Evolutionary conservation across 2,888 invertebrate genomes (phyloP), one percentile per base, ranked within the genome.

Genomic region (Drosophila peninsularis): DNA sequence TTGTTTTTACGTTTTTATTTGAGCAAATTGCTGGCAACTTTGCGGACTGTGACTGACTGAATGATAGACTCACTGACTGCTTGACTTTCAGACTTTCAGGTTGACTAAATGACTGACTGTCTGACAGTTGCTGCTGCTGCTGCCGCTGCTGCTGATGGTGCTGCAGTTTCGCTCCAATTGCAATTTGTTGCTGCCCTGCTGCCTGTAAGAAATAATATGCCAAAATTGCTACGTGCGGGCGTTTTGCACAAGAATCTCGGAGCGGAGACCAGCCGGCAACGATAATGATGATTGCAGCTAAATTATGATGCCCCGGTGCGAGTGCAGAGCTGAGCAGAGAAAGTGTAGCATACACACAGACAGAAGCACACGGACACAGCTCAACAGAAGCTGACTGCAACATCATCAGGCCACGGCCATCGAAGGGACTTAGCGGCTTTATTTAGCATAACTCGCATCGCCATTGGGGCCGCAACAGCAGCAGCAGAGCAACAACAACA

Each of bases 241-340:
- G 86, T 86, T 86, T 87, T 78, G 71, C 69, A 24, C 63, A 75
- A 73, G 84, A 78, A 88, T 82, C 80, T 68, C 64, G 34, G 41
- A 62, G 27, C 62, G 66, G 71, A 79, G 71, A 75, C 74, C 60
- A 58, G 74, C 76, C 82, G 55, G 53, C 69, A 79, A 88, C 85
- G 89, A 86, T 91, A 91, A 91, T 91, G 91, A 91, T 91, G 91
- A 91, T 91, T 91, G 90, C 91, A 89, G 90, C 90, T 90, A 91
- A 91, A 91, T 91, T 91, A 90, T 88, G 90, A 90, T 88, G 91
- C 90, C 84, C 69, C 57, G 76, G 39, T 64, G 60, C 47, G 74
- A 76, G 65, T 70, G 74, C 70, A 52, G 64, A 53, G 45, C 55
- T 24, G 52, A 52, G 34, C 69, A 72, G 75, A 85, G 85, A 82